Evolutionary conservation across 2,113 vertebrate species (phyloP).

Genomic region (Oreochromis spilurus): DNA sequence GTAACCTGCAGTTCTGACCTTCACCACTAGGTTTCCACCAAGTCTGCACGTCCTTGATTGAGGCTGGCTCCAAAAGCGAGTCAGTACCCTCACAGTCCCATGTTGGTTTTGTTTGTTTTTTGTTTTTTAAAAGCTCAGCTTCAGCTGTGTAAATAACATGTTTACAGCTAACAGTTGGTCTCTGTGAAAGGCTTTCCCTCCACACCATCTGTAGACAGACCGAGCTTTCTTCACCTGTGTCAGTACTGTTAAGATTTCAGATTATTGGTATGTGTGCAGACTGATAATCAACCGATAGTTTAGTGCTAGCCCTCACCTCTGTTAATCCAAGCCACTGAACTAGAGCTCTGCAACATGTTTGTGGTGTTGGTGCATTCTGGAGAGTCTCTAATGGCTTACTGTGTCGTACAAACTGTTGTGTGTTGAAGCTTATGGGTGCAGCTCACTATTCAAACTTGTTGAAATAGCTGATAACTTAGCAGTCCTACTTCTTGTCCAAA

Average conservation of each 20-base stretch:
- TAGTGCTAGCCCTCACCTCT: background rate
- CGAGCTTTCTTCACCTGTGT: rapidly evolving
- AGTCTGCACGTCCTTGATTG: rapidly evolving
- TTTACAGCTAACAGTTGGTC: background rate
- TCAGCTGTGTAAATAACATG: background rate
- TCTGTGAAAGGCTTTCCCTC: background rate
- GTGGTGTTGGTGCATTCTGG: background rate
- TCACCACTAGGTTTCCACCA: background rate
- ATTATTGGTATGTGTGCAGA: background rate
- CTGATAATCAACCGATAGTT: background rate
- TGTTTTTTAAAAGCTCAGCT: background rate
- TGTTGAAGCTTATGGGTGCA: background rate
- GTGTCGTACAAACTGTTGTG: background rate
- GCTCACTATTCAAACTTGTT: background rate
- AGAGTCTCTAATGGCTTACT: background rate
- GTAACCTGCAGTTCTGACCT: background rate
- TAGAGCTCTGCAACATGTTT: background rate
- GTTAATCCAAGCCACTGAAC: background rate
- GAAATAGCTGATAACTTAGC: background rate
- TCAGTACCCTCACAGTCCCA: rapidly evolving
- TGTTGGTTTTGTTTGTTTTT: background rate
- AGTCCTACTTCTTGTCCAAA: background rate
- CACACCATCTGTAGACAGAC: background rate
- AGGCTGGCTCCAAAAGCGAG: background rate
- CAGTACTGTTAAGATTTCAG: background rate